These are phyloP conservation scores for Carposina sasakii DNA, from an alignment of 1,140 invertebrate species.

Conservation along the genomic window DNA sequence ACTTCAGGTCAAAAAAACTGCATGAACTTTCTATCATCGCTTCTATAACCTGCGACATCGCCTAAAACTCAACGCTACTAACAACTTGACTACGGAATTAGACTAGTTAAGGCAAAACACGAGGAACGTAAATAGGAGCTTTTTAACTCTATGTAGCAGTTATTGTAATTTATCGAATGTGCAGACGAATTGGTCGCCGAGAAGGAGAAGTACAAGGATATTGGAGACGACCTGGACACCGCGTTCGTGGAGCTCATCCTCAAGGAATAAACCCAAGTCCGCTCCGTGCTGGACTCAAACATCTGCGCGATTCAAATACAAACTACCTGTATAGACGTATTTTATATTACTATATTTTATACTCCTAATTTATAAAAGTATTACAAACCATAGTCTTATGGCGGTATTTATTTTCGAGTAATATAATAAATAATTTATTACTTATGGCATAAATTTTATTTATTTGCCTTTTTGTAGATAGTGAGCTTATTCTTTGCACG, in stretches of 20 bases:
- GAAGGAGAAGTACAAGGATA: slow-evolving; percentile 99
- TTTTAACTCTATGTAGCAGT: too few relatives aligned
- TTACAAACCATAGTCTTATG: slow-evolving; percentile 59
- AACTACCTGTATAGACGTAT: slow-evolving; percentile 54
- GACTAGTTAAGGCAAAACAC: too few relatives aligned
- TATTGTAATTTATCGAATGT: too few relatives aligned
- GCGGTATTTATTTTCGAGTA: slow-evolving; percentile 68
- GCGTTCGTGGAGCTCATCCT: slow-evolving; percentile 97
- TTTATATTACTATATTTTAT: slow-evolving; percentile 59
- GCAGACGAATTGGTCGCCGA: slow-evolving; percentile 98
- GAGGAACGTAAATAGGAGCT: too few relatives aligned
- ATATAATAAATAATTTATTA: slow-evolving; percentile 69
- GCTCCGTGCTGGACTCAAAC: slow-evolving; percentile 14
- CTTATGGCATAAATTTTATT: slow-evolving; percentile 33
- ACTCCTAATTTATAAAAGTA: slow-evolving; percentile 61
- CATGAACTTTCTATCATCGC: too few relatives aligned
- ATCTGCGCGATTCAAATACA: slow-evolving; percentile 43
- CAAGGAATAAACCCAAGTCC: slow-evolving; percentile 62
- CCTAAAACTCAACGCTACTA: too few relatives aligned
- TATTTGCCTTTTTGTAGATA: too few relatives aligned
- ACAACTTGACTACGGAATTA: too few relatives aligned
- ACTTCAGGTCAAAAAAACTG: too few relatives aligned
- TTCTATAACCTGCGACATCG: too few relatives aligned
- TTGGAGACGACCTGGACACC: slow-evolving; percentile 98
- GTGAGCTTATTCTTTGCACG: too few relatives aligned